Evolutionary conservation across 2,113 vertebrate genomes (phyloP).

Genomic region (Epinephelus lanceolatus): DNA sequence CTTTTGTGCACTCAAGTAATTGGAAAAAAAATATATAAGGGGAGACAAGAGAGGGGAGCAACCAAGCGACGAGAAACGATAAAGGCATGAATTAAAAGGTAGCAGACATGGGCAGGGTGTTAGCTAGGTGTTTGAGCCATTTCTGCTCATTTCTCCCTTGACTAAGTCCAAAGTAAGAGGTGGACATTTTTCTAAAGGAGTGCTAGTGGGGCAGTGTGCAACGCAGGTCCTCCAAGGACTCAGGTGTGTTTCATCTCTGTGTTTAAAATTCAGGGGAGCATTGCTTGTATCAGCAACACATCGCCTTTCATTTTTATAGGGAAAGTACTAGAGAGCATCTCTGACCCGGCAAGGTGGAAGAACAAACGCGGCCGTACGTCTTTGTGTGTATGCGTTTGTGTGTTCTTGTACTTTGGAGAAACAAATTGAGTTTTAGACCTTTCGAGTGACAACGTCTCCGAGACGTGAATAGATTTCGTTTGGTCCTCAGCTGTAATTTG

Average conservation of each 20-base stretch:
- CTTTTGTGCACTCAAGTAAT: constrained; percentile 81
- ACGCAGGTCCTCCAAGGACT: constrained; percentile 29
- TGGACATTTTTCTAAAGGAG: constrained; percentile 24
- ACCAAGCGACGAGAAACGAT: constrained; percentile 67
- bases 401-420: constrained; percentile 10
- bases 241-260: constrained; percentile 37
- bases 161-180: constrained; percentile 34
- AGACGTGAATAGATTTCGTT: not conserved
- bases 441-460: constrained; percentile 11
- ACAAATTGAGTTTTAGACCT: constrained; percentile 37
- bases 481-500: not conserved
- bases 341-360: constrained; percentile 46
- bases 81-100: constrained; percentile 75
- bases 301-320: constrained; percentile 37
- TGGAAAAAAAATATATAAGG: constrained; percentile 66
- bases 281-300: constrained; percentile 43
- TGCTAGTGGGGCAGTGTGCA: not conserved
- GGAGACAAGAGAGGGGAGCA: constrained; percentile 60
- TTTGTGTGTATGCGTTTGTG: constrained; percentile 5
- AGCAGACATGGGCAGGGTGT: constrained; percentile 31
- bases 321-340: constrained; percentile 33
- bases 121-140: constrained; percentile 43
- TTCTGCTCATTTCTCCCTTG: constrained; percentile 57
- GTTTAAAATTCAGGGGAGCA: constrained; percentile 58
- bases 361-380: constrained; percentile 35